These are phyloP conservation scores for Tortrix viridana DNA, from an alignment of 2,888 invertebrate genomes.

Conservation along the genomic window DNA sequence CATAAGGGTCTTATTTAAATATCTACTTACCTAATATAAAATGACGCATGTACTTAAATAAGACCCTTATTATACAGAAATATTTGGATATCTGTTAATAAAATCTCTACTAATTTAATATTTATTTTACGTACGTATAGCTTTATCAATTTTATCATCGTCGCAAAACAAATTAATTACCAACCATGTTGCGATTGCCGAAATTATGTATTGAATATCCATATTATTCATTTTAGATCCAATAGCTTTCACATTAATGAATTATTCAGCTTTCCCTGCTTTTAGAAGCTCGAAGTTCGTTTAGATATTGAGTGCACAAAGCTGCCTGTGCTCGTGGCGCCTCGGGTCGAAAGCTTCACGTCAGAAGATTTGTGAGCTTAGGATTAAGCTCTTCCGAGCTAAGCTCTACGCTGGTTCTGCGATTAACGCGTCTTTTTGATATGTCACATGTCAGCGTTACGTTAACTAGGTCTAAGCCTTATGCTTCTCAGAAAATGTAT, in stretches of 20 bases:
- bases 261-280: slow-evolving; percentile 14
- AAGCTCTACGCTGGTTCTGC: slow-evolving; percentile 55
- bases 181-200: too few species aligned
- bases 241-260: slow-evolving; percentile 10
- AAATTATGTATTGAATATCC: too few species aligned
- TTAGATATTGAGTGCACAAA: slow-evolving; percentile 23
- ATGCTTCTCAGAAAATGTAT: slow-evolving; percentile 24
- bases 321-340: slow-evolving; percentile 45
- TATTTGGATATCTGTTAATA: too few species aligned
- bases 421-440: slow-evolving; percentile 48
- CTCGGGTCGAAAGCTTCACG: slow-evolving; percentile 58
- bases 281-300: slow-evolving; percentile 3
- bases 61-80: too few species aligned
- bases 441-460: slow-evolving; percentile 17
- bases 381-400: slow-evolving; percentile 65
- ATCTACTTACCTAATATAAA: not conserved
- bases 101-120: too few species aligned
- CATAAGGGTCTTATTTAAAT: too few species aligned
- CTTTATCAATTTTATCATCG: too few species aligned
- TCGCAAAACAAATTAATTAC: too few species aligned
- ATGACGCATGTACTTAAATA: too few species aligned
- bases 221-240: not conserved
- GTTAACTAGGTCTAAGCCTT: not conserved
- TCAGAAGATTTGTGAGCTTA: slow-evolving; percentile 63
- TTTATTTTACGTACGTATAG: too few species aligned